Conservation (phyloP, 2,888 invertebrate species). For the Cantharis rustica region DNA sequence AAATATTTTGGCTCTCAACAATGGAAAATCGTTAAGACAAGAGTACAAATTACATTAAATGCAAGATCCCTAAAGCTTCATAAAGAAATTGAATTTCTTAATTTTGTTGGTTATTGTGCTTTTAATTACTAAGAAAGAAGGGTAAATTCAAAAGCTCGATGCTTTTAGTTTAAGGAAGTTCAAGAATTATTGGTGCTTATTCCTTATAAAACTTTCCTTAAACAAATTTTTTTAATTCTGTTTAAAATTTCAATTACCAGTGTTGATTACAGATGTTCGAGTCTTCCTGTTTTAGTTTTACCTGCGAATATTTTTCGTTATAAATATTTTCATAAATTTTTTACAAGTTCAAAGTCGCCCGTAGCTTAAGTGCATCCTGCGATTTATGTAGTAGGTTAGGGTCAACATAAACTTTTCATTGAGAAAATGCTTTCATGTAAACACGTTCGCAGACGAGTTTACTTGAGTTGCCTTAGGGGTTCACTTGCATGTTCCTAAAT, state of each 20-base stretch:
- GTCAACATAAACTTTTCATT: slow-evolving; percentile 29
- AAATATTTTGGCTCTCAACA: neutral
- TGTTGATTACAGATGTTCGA: slow-evolving; percentile 13
- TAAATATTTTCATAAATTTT: slow-evolving; percentile 16
- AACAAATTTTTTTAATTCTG: neutral
- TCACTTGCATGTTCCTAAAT: slow-evolving; percentile 25
- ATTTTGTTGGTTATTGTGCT: slow-evolving; percentile 41
- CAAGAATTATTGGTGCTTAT: slow-evolving; percentile 8
- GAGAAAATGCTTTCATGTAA: slow-evolving; percentile 27
- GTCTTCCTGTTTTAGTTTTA: slow-evolving; percentile 5
- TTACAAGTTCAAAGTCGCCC: neutral
- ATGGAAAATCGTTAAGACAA: slow-evolving; percentile 13
- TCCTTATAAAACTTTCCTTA: slow-evolving; percentile 1
- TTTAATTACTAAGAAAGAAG: slow-evolving; percentile 37
- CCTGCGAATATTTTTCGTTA: slow-evolving; percentile 8
- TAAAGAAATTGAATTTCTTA: slow-evolving; percentile 43
- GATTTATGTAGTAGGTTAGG: slow-evolving; percentile 24
- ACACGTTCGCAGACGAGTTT: slow-evolving; percentile 29
- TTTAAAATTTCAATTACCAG: slow-evolving; percentile 19
- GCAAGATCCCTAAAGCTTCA: slow-evolving; percentile 26
- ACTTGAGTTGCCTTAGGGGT: slow-evolving; percentile 23
- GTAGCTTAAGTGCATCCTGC: neutral
- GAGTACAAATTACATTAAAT: slow-evolving; percentile 19
- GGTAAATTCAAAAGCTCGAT: slow-evolving; percentile 2
- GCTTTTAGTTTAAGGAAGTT: neutral